Evolutionary conservation across 1,140 invertebrate genomes (phyloP), one percentile per base, ranked within the genome.

Genomic region (Adelges cooleyi): DNA sequence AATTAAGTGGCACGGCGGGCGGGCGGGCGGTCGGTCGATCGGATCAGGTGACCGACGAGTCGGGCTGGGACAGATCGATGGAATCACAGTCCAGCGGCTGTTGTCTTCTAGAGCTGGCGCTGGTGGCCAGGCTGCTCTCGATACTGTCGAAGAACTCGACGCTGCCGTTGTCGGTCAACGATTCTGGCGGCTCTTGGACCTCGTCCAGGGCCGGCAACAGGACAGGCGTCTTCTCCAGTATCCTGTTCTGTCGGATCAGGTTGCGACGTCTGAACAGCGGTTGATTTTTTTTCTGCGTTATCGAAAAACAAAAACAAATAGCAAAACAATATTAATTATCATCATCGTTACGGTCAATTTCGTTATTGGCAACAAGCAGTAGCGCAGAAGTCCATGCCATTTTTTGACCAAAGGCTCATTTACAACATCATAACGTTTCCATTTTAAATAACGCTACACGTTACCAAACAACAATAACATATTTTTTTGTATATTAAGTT

Each of bases 131-230:
- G 18, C 56, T 62, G 25, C 56, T 62, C 13, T 62, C 56, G 27
- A 62, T 62, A 25, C 56, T 62, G 56, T 62, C 56, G 40, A 62
- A 62, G 42, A 62, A 48, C 27, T 62, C 56, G 25, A 18, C 40
- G 42, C 27, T 25, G 38, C 13, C n/a, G 15, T 42, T 22, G 15
- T 6, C 22, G 18, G 18, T 42, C 42, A 46, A 29, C 2, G 56
- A 62, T 10, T 62, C 56, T 3, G 42, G 56, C 0, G 56, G 56
- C 9, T 62, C 56, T 48, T 62, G 56, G 11, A 62, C 56, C 38
- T 62, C 56, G 18, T 62, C 42, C 18, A 62, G 38, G 10, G 56
- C 56, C 23, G 56, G 56, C 25, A 33, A 33, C 29, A 62, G 18
- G 5, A 62, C 56, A 33, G 29, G 5, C 42, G 56, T 29, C 11